A percentile compares a stretch with the other conserved stretches of the same genome.
phyloP scores from a whole-genome alignment of 2,113 vertebrate genomes.

The Bubalus kerabau region DNA sequence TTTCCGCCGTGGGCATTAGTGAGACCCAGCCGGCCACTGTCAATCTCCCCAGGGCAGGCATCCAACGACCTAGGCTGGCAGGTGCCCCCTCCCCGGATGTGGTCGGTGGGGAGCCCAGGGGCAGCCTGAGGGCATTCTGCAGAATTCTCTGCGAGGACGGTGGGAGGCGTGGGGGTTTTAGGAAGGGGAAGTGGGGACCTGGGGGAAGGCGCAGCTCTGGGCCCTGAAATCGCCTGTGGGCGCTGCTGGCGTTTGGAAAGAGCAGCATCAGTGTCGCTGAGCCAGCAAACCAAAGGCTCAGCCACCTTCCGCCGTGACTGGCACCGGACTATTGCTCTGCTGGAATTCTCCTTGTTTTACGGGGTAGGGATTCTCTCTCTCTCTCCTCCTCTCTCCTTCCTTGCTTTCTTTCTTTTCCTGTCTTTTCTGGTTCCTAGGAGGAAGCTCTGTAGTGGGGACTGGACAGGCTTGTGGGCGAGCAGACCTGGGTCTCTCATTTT shows the following conservation, averaged over 20 bases:
- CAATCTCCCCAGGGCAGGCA: background rate
- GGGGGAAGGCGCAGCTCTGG: background rate
- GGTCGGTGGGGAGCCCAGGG: background rate
- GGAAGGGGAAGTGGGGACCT: background rate
- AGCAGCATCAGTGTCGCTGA: background rate
- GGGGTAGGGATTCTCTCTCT: no score
- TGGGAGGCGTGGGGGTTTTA: background rate
- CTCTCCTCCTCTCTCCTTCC: background rate
- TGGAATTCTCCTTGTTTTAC: background rate
- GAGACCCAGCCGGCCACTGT: background rate
- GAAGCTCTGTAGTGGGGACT: background rate
- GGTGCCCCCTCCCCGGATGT: background rate
- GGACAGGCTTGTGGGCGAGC: background rate
- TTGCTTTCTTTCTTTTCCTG: no score
- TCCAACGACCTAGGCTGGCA: background rate
- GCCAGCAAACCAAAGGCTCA: background rate
- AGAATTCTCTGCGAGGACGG: background rate
- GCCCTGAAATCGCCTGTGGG: background rate
- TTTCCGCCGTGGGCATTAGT: background rate
- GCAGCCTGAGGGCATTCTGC: background rate
- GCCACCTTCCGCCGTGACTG: background rate
- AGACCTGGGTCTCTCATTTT: background rate
- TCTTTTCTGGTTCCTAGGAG: background rate
- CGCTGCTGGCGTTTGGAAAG: background rate
- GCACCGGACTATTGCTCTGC: fast-evolving